Evolutionary conservation across 2,113 vertebrate species (phyloP).

Genomic region (Piaya cayana): DNA sequence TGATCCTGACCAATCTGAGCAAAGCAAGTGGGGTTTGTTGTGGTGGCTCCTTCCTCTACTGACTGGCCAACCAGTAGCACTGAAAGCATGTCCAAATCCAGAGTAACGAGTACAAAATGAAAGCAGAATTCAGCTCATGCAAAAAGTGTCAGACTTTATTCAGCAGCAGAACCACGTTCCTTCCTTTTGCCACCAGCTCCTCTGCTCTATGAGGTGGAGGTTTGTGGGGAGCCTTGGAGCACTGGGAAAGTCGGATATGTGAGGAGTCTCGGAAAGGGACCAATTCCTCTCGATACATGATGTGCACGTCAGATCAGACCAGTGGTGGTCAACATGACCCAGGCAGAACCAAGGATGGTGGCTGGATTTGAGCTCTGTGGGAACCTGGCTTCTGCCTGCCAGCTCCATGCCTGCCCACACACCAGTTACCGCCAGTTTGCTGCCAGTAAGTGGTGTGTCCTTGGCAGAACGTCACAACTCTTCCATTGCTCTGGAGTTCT

Average conservation of each 20-base stretch:
- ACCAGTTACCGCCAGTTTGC: background rate
- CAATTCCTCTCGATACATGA: background rate
- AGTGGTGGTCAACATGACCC: background rate
- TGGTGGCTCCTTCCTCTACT: background rate
- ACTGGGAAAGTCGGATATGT: background rate
- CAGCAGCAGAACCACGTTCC: background rate
- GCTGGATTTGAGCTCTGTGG: background rate
- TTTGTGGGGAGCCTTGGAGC: background rate
- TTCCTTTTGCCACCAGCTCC: background rate
- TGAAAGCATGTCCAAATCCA: background rate
- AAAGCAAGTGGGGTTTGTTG: background rate
- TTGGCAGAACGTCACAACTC: accelerated
- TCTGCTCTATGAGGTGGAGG: background rate
- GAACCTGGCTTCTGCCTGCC: background rate
- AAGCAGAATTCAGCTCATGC: background rate
- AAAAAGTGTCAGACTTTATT: constrained; percentile 11
- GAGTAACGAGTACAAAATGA: background rate
- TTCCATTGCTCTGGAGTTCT: background rate
- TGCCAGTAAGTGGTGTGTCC: accelerated
- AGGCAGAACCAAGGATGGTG: background rate
- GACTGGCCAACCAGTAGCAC: background rate
- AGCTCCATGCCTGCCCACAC: accelerated
- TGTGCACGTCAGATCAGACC: background rate
- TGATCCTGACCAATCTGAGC: background rate
- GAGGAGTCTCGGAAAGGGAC: too few species aligned